phyloP scores from a whole-genome alignment of 2,113 vertebrate genomes.

The Salvelinus namaycush region DNA sequence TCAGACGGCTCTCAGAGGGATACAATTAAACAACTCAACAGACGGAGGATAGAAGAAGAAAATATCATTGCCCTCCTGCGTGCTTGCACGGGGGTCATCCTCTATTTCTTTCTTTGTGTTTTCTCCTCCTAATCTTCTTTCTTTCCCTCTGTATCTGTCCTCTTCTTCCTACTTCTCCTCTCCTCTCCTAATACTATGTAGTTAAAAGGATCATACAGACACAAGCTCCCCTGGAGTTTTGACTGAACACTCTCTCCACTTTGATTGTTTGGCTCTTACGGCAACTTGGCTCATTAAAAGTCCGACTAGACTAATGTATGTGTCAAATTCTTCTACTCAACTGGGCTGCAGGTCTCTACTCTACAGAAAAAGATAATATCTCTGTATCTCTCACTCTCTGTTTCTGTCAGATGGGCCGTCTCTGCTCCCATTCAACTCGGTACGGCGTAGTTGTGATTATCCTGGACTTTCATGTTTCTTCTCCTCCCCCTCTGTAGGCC shows the following conservation, averaged over 20 bases:
- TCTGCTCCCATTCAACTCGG: too few relatives aligned
- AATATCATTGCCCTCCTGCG: not conserved
- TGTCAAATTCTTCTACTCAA: not conserved
- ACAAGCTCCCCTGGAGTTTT: not conserved
- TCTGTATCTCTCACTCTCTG: not conserved
- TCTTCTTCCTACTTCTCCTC: not conserved
- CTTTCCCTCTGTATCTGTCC: not conserved
- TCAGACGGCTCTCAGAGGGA: not conserved
- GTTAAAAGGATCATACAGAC: not conserved
- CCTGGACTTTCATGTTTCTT: not conserved
- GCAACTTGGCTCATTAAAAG: constrained; percentile 20
- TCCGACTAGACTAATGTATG: not conserved
- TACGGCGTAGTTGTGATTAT: not conserved
- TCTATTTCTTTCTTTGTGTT: not conserved
- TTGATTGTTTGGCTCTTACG: constrained; percentile 24
- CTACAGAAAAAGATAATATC: not conserved
- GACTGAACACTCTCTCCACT: constrained; percentile 6
- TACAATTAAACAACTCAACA: constrained; percentile 16
- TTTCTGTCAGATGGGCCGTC: too few relatives aligned
- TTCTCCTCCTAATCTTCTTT: not conserved
- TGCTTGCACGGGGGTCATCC: not conserved
- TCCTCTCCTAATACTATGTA: not conserved
- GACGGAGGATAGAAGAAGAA: not conserved
- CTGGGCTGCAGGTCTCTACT: not conserved
- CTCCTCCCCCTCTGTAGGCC: not conserved